phyloP scores from a whole-genome alignment of 1,140 invertebrate species.

The Drosophila melanogaster region Release_6_plus_ISO1_MT NT_033777.3:18991001-18991500 shows the following conservation, averaged over 20 bases:
- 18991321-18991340: slow-evolving; percentile 21
- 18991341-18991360: slow-evolving; percentile 29
- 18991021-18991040: slow-evolving; percentile 37
- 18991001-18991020: slow-evolving; percentile 1
- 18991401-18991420: slow-evolving; percentile 49
- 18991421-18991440: slow-evolving; percentile 25
- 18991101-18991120: slow-evolving; percentile 19
- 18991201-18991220: slow-evolving; percentile 77
- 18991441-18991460: slow-evolving; percentile 51
- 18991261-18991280: slow-evolving; percentile 47
- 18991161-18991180: slow-evolving; percentile 81
- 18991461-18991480: slow-evolving; percentile 24
- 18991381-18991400: slow-evolving; percentile 42
- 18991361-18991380: slow-evolving; percentile 3
- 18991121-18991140: slow-evolving; percentile 22
- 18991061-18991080: slow-evolving; percentile 63
- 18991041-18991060: slow-evolving; percentile 66
- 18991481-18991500: slow-evolving; percentile 59
- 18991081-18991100: slow-evolving; percentile 47
- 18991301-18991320: neutral
- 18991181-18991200: slow-evolving; percentile 34
- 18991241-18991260: slow-evolving; percentile 64
- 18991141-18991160: slow-evolving; percentile 60
- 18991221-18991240: slow-evolving; percentile 76
- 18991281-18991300: slow-evolving; percentile 26